Conservation (phyloP, 2,888 invertebrate species). For the Prenolepis imparis region DNA sequence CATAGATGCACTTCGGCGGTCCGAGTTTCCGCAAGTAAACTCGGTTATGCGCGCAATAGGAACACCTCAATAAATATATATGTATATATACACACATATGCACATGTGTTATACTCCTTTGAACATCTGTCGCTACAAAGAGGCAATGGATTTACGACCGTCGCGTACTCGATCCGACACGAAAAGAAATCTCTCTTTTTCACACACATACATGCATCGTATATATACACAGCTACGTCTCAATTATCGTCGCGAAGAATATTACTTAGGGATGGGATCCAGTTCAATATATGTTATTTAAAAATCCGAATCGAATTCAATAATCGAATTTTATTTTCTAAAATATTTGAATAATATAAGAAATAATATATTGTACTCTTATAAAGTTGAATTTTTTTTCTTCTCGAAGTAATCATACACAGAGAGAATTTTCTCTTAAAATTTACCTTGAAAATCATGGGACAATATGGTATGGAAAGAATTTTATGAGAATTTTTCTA, state of each 20-base stretch:
- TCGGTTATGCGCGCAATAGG: constrained; percentile 27
- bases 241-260: constrained; percentile 9
- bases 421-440: too few relatives aligned
- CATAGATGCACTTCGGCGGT: constrained; percentile 12
- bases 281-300: too few relatives aligned
- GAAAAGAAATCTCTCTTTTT: constrained; percentile 42
- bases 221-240: background rate
- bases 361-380: too few relatives aligned
- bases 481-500: too few relatives aligned
- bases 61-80: constrained; percentile 1
- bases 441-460: too few relatives aligned
- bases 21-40: constrained; percentile 28
- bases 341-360: too few relatives aligned
- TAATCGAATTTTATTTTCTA: too few relatives aligned
- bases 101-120: background rate
- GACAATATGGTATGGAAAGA: too few relatives aligned
- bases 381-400: too few relatives aligned
- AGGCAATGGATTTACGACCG: constrained; percentile 36
- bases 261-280: background rate
- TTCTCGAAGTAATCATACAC: too few relatives aligned
- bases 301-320: too few relatives aligned
- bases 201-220: background rate
- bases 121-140: constrained; percentile 47
- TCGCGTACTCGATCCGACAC: constrained; percentile 12
- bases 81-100: background rate